Percentiles rank a stretch among this genome's conserved stretches.
Evolutionary conservation across 2,888 invertebrate genomes (phyloP).

Genomic region (Nysson spinosus): DNA sequence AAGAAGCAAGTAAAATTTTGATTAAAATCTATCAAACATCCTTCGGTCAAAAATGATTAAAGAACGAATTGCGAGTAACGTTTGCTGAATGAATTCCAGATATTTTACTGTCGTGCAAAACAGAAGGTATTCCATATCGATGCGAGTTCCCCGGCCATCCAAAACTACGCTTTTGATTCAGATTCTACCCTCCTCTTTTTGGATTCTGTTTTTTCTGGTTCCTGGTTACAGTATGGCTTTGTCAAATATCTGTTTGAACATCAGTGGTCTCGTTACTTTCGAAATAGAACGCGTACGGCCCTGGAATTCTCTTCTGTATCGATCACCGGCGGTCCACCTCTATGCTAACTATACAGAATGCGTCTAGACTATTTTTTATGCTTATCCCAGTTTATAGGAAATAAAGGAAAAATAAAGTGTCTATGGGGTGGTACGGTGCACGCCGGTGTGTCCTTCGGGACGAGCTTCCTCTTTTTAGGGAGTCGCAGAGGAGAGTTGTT

Average conservation of each 20-base stretch:
- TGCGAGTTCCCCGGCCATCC: constrained; percentile 1
- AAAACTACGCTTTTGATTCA: too few species aligned
- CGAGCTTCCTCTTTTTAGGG: constrained; percentile 27
- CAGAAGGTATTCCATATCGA: constrained; percentile 12
- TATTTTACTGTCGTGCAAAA: constrained; percentile 14
- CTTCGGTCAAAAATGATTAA: too few species aligned
- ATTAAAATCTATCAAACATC: too few species aligned
- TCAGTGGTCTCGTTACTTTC: constrained; percentile 19
- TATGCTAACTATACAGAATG: constrained; percentile 66
- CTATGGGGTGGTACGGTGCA: neutral
- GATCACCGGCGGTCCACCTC: constrained; percentile 51
- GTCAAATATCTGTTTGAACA: constrained; percentile 19
- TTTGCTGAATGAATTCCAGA: too few species aligned
- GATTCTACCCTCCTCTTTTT: neutral
- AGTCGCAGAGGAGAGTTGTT: neutral
- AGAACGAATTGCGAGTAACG: too few species aligned
- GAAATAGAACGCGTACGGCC: constrained; percentile 21
- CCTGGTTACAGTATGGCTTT: constrained; percentile 19
- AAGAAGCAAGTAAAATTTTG: too few species aligned
- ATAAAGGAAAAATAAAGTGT: constrained; percentile 52
- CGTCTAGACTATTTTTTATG: constrained; percentile 71
- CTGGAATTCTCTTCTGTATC: constrained; percentile 49
- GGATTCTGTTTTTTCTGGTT: constrained; percentile 1
- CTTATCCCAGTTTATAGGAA: constrained; percentile 66
- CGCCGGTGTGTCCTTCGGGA: constrained; percentile 19